Evolutionary conservation across 2,113 vertebrate species (phyloP).

Genomic region (Esox niger): DNA sequence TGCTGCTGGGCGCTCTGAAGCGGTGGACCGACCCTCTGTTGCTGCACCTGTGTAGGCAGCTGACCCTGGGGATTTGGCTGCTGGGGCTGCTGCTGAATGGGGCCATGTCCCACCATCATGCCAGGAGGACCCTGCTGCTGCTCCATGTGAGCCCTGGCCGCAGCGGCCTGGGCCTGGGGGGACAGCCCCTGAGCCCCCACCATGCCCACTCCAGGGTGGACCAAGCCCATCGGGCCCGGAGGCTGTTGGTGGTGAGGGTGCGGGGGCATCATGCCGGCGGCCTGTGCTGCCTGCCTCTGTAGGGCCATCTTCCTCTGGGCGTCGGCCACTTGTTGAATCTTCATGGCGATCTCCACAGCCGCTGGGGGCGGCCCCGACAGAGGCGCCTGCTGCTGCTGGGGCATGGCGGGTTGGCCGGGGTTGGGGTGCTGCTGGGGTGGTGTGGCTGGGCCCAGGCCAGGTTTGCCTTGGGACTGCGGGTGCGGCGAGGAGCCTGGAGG

Average conservation of each 20-base stretch:
- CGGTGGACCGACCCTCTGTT: constrained; percentile 73
- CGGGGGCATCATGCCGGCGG: constrained; percentile 71
- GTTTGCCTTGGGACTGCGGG: constrained; percentile 90
- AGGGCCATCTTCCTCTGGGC: constrained; percentile 94
- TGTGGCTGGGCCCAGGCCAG: constrained; percentile 83
- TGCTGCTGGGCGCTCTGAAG: constrained; percentile 67
- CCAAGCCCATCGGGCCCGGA: constrained; percentile 82
- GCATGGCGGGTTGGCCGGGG: constrained; percentile 50
- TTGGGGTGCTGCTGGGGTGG: constrained; percentile 77
- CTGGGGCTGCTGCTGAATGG: constrained; percentile 62
- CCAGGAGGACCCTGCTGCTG: constrained; percentile 50
- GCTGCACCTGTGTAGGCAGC: constrained; percentile 61
- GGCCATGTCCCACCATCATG: constrained; percentile 71
- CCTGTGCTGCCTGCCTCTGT: constrained; percentile 76
- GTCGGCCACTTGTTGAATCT: constrained; percentile 94
- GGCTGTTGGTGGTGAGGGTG: constrained; percentile 81
- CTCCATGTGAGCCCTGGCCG: constrained; percentile 64
- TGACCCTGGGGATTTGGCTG: constrained; percentile 58
- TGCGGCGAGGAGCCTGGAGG: constrained; percentile 82
- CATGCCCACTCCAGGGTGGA: constrained; percentile 71
- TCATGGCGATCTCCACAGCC: constrained; percentile 97
- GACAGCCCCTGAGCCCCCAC: constrained; percentile 73
- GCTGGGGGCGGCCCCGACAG: constrained; percentile 87
- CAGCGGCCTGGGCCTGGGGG: constrained; percentile 71
- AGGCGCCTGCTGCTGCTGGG: constrained; percentile 66